phyloP scores from a whole-genome alignment of 2,797 vertebrate genomes.

The Nannoperca obscura region DNA sequence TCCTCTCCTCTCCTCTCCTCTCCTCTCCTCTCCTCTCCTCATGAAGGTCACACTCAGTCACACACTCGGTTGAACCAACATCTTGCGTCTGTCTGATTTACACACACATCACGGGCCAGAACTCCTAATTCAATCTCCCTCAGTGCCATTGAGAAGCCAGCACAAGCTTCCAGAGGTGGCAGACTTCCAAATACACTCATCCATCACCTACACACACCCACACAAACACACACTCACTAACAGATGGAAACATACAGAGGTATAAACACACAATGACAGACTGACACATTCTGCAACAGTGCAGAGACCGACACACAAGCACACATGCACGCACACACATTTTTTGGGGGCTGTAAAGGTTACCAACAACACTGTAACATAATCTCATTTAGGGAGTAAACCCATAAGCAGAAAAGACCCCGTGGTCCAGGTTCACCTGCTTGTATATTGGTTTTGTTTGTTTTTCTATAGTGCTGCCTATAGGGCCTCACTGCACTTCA shows the following conservation, averaged over 20 bases:
- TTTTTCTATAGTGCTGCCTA: conserved; percentile 38
- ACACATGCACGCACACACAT: conserved; percentile 24
- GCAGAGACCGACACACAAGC: background rate
- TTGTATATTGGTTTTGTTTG: conserved; percentile 56
- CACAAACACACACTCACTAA: conserved; percentile 3
- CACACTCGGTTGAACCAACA: conserved; percentile 24
- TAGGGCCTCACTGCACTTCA: conserved; percentile 44
- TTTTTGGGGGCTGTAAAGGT: conserved; percentile 44
- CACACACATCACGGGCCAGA: conserved; percentile 14
- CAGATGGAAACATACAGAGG: background rate
- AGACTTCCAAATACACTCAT: conserved; percentile 26
- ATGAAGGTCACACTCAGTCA: conserved; percentile 42
- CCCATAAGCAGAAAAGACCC: conserved; percentile 28
- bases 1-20: no score
- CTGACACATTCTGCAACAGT: background rate
- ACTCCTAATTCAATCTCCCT: conserved; percentile 50
- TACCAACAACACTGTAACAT: conserved; percentile 19
- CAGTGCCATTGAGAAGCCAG: conserved; percentile 4
- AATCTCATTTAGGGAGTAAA: conserved; percentile 48
- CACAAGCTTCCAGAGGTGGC: conserved; percentile 33
- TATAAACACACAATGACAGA: conserved; percentile 13
- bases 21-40: conserved; percentile 2
- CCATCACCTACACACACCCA: background rate
- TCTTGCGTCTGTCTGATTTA: conserved; percentile 38
- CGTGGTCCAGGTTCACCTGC: conserved; percentile 33